Base-by-base conservation (phyloP, 92 coral and sea anemone genomes). In the Palythoa grandis region DNA sequence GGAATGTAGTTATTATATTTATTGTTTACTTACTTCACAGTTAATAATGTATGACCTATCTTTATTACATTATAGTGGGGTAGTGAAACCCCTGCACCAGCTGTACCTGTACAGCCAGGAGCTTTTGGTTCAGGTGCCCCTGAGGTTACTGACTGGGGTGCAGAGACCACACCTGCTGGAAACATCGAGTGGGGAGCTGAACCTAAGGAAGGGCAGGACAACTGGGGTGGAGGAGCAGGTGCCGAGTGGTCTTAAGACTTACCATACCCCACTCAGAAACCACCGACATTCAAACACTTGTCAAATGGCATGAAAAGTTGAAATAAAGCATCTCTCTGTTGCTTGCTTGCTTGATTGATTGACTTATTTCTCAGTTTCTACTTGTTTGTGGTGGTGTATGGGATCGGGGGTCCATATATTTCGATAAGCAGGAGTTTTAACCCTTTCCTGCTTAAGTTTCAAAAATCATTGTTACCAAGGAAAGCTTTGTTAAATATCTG, bases 71-170 rank as follows among this genome's bases (percentile, higher is more conserved):
- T 85, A 11, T 89, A 89, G 92, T 89, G 92, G 92, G 89, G 86
- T 24, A 84, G 86, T 72, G 88, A 85, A n/a, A 23, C 83, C 11
- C 35, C 50, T 1, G 86, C 57, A 48, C 76, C 70, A 35, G 11
- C 89, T 15, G 76, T 63, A 25, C 88, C 74, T 19, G 65, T 77
- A 52, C 66, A 50, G 57, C 76, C 85, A 58, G 86, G 86, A 19
- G 52, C 84, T 17, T 53, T 86, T 47, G 70, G 84, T 78, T 71
- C 83, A 54, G 86, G 70, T 20, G 89, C 92, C 3, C 92, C 92
- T 1, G 77, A 83, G 15, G 75, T 87, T 1, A 58, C 89, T 5
- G 91, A 96, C 86, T 96, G 98, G 98, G 98, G 96, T 39, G 96
- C 98, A 19, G 98, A 96, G 50, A 80, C 86, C 24, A 80, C 87